phyloP scores from a whole-genome alignment of 2,113 vertebrate species.

The Catharus minimus region DNA sequence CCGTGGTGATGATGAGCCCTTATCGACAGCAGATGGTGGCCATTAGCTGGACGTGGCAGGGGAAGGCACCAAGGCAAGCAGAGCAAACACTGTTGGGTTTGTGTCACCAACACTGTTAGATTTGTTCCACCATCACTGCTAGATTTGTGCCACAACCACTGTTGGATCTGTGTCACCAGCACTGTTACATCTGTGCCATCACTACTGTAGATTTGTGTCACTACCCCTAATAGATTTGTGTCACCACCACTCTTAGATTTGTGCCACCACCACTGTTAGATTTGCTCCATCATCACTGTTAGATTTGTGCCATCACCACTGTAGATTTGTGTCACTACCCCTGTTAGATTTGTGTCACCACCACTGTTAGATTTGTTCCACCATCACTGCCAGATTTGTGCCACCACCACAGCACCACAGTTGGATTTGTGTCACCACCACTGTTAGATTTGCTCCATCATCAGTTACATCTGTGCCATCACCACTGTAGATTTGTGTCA shows the following conservation, averaged over 20 bases:
- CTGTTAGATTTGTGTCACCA: too few relatives aligned
- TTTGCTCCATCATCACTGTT: background rate
- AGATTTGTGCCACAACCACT: too few relatives aligned
- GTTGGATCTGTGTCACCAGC: too few relatives aligned
- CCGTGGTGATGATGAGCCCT: constrained; percentile 43
- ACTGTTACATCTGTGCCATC: too few relatives aligned
- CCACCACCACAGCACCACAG: background rate
- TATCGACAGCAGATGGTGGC: constrained; percentile 70
- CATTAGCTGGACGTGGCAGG: constrained; percentile 44
- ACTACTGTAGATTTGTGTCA: too few relatives aligned
- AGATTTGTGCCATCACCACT: background rate
- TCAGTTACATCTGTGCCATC: too few relatives aligned
- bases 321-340: background rate
- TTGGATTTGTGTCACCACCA: background rate
- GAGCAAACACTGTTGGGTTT: background rate
- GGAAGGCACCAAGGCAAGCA: constrained; percentile 44
- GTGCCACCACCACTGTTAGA: background rate
- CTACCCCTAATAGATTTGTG: background rate
- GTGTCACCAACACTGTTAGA: background rate
- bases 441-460: too few relatives aligned
- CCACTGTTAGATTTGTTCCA: too few relatives aligned
- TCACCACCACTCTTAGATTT: background rate
- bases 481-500: too few relatives aligned
- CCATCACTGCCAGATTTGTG: background rate
- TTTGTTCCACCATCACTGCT: background rate